Percentiles rank a stretch among this genome's conserved stretches.
phyloP scores from a whole-genome alignment of 2,113 vertebrate genomes.

The Podilymbus podiceps region DNA sequence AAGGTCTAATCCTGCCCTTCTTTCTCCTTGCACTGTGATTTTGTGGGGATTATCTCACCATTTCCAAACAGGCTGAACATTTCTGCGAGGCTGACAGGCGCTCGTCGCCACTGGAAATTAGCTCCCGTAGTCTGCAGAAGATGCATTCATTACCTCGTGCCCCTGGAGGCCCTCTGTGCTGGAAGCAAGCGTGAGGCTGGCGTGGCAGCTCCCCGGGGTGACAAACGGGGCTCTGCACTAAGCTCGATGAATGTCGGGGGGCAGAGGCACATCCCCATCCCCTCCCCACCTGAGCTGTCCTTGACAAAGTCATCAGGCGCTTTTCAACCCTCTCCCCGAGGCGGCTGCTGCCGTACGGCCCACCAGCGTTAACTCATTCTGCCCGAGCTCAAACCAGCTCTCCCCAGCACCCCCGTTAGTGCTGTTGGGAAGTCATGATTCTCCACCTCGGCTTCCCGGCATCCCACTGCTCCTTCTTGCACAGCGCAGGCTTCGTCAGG shows the following conservation, averaged over 20 bases:
- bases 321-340: not conserved
- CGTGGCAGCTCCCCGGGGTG: not conserved
- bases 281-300: not conserved
- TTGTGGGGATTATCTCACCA: not conserved
- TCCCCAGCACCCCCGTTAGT: not conserved
- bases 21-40: not conserved
- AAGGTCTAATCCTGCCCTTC: not conserved
- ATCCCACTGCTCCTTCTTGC: not conserved
- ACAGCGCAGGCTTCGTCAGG: not conserved
- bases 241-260: rapidly evolving
- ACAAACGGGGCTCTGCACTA: not conserved
- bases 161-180: not conserved
- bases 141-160: not conserved
- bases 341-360: not conserved
- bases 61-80: not conserved
- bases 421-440: not conserved
- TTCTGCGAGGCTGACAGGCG: not conserved
- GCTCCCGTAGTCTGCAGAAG: not conserved
- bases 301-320: not conserved
- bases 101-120: not conserved
- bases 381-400: not conserved
- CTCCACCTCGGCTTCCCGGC: not conserved
- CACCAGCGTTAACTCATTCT: not conserved
- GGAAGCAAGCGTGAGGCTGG: not conserved
- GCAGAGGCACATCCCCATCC: no score